Evolutionary conservation across 2,888 invertebrate genomes (phyloP), one percentile per base, ranked within the genome.

Genomic region (Nycteola revayana): DNA sequence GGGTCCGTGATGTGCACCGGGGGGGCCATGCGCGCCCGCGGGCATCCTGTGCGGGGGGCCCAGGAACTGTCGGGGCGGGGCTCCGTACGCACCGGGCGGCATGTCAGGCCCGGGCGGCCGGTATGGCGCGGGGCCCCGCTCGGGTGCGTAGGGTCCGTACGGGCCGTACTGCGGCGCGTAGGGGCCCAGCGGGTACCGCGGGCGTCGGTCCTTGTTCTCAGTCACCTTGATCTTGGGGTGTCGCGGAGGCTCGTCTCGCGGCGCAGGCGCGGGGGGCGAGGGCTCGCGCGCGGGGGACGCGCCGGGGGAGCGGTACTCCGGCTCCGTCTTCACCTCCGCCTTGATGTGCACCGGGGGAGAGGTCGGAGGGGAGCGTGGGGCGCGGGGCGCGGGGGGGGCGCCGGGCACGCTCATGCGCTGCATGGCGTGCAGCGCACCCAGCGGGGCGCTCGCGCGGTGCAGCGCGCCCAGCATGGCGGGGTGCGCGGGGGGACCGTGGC

Each of bases 111-210:
- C 36, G 3, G 50, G 53, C 1, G 52, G 38, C 7, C 30, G 42
- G 44, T 25, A 2, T 22, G 35, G 23, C 36, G 20, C 42, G 34
- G 27, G 27, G 53, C 28, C 54, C 47, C 35, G 42, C 31, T 40
- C 46, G 26, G 84, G 85, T 25, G 84, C 86, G 61, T 86, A 87
- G 0, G 87, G 88, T 0, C 83, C 81, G 62, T 86, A 86, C 1
- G 85, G 79, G 0, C 77, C 82, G 53, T 84, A 88, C 42, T 84
- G 85, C 0, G 89, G 89, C 27, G 89, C 89, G 64, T 89, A 89
- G 0, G 89, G 89, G 0, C 89, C 89, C 1, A 86, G 74, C 18
- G 89, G 89, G 49, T 64, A 86, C 7, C 79, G 70, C 53, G 76
- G 82, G 23, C 76, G 66, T 0, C 89, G 66, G 28, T 83, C 84